These are phyloP conservation scores for Elysia chlorotica DNA, from an alignment of 1,140 invertebrate genomes.

Conservation along the genomic window DNA sequence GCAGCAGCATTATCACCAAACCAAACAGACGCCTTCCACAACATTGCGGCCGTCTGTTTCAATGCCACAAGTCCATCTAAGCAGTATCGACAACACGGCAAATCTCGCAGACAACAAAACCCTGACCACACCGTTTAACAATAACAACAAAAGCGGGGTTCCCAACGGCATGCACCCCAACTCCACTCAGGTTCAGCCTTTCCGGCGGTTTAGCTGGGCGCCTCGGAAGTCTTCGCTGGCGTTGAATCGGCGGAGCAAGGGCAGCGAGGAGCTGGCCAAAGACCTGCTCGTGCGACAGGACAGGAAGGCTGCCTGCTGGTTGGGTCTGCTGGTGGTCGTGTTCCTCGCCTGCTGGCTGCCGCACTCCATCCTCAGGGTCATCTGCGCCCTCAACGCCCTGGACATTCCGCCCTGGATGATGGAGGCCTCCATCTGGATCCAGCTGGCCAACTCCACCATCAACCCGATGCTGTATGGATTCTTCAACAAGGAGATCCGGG, in stretches of 20 bases:
- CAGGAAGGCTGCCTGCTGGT: constrained; percentile 44
- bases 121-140: no score
- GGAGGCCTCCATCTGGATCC: constrained; percentile 38
- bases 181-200: no score
- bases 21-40: no score
- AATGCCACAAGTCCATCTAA: no score
- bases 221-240: not conserved
- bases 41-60: no score
- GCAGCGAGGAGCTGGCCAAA: constrained; percentile 42
- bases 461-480: constrained; percentile 55
- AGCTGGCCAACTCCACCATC: constrained; percentile 41
- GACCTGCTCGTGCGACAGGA: constrained; percentile 46
- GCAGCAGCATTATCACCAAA: no score
- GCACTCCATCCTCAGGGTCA: constrained; percentile 32
- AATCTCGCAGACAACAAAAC: no score
- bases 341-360: constrained; percentile 51
- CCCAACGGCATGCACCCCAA: no score
- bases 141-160: no score
- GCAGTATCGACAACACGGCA: no score
- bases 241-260: constrained; percentile 2
- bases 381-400: constrained; percentile 28
- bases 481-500: constrained; percentile 47
- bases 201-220: constrained; percentile 16
- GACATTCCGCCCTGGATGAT: constrained; percentile 31
- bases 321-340: constrained; percentile 44